Evolutionary conservation across 1,140 invertebrate genomes (phyloP), one percentile per base, ranked within the genome.

Genomic region (Pogonognathellus flavescens): DNA sequence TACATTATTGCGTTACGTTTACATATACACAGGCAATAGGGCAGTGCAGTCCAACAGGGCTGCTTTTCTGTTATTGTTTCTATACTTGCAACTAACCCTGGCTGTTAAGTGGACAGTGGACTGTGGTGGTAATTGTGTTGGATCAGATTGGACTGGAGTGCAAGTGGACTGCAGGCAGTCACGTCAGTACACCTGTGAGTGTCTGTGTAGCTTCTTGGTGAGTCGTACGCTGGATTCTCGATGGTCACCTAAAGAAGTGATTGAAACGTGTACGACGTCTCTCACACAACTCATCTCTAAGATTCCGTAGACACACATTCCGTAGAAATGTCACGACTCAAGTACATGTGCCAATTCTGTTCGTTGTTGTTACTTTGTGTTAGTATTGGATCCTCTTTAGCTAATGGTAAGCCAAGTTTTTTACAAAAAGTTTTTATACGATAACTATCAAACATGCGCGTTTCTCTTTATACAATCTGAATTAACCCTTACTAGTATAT

Each of bases 221-320:
- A 25, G 70, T 76, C 31, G 70, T 16, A 18, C 31, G 70, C 70
- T 76, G 25, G 66, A 70, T 70, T 70, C 66, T 70, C 66, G 70
- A 76, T 76, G 70, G 70, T 76, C 70, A 76, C 70, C 70, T 76
- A 50, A 76, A 25, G 70, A 76, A 76, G 70, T 76, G 70, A 76
- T 76, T 76, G 70, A 76, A 76, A 76, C 70, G 70, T 76, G 70
- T 50, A 76, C 70, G 70, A 76, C 70, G 70, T 76, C 70, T 49
- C 31, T 76, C 70, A 14, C 25, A 49, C 31, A 76, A 49, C 70
- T 50, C 70, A 76, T 18, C 70, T n/a, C 11, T 66, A 25, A 66
- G 31, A 76, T 76, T 76, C 53, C 41, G 41, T 76, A 72, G 25
- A 76, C 70, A 76, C 70, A 76, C 70, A 76, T 76, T 76, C 70